These are phyloP conservation scores for Digitonthophagus gazella DNA, from an alignment of 2,888 invertebrate genomes.

Conservation along the genomic window DNA sequence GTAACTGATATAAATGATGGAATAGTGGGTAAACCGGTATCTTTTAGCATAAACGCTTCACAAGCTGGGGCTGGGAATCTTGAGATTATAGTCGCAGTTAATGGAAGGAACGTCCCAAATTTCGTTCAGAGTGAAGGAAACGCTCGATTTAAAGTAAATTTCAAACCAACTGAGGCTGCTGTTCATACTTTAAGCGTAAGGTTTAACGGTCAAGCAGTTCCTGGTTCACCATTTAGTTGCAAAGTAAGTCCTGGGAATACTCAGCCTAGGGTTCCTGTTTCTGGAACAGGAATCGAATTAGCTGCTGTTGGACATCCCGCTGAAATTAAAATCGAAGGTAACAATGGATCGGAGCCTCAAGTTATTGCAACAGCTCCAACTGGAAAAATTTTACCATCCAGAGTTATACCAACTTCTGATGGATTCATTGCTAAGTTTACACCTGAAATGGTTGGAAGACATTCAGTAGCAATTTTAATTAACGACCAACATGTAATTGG, in stretches of 20 bases:
- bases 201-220: conserved; percentile 73
- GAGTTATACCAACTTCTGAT: conserved; percentile 64
- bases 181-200: conserved; percentile 86
- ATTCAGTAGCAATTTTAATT: conserved; percentile 77
- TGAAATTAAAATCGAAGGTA: conserved; percentile 55
- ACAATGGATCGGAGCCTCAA: conserved; percentile 63
- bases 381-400: conserved; percentile 75
- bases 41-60: conserved; percentile 86
- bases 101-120: conserved; percentile 95
- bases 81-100: conserved; percentile 96
- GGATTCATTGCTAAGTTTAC: conserved; percentile 77
- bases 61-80: conserved; percentile 90
- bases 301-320: conserved; percentile 67
- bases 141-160: conserved; percentile 91
- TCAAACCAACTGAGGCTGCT: conserved; percentile 92
- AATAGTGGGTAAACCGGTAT: conserved; percentile 87
- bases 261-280: conserved; percentile 61
- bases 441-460: conserved; percentile 84
- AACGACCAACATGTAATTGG: conserved; percentile 85
- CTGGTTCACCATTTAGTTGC: conserved; percentile 93
- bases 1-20: conserved; percentile 92
- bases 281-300: conserved; percentile 67
- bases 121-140: conserved; percentile 97
- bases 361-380: conserved; percentile 79
- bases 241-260: conserved; percentile 67